These are phyloP conservation scores for Synergus laeviventris DNA, from an alignment of 2,888 invertebrate genomes.

Conservation along the genomic window DNA sequence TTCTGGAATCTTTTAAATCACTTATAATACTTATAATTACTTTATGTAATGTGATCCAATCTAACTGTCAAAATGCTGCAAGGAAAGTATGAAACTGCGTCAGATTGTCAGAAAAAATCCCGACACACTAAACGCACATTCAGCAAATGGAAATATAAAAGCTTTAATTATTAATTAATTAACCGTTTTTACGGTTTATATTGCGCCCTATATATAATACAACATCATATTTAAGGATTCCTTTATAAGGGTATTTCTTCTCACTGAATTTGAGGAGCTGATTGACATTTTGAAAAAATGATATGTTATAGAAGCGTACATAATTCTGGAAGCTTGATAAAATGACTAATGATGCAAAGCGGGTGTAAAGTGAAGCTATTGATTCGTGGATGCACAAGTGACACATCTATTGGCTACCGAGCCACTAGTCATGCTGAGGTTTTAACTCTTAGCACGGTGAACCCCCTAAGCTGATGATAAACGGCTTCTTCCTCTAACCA, in stretches of 20 bases:
- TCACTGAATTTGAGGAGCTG: not conserved
- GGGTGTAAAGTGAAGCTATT: constrained; percentile 71
- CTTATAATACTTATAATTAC: no score
- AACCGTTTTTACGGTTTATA: no score
- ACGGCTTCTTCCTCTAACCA: constrained; percentile 62
- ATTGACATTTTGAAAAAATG: not conserved
- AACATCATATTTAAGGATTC: not conserved
- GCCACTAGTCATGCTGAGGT: constrained; percentile 75
- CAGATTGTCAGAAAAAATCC: no score
- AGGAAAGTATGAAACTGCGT: no score
- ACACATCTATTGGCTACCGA: constrained; percentile 74
- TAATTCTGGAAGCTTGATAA: constrained; percentile 54
- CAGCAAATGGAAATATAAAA: no score
- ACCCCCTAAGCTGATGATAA: constrained; percentile 70
- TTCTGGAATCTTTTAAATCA: no score
- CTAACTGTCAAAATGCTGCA: no score
- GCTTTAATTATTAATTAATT: no score
- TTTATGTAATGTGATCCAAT: no score
- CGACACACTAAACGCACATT: no score
- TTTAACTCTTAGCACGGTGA: constrained; percentile 71
- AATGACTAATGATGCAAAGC: constrained; percentile 71
- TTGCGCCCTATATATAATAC: no score
- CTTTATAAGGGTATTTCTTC: not conserved
- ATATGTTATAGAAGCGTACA: constrained; percentile 16
- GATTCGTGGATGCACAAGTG: constrained; percentile 74